These are phyloP conservation scores for Mastacembelus armatus DNA, from an alignment of 2,797 vertebrate genomes.

Conservation along the genomic window DNA sequence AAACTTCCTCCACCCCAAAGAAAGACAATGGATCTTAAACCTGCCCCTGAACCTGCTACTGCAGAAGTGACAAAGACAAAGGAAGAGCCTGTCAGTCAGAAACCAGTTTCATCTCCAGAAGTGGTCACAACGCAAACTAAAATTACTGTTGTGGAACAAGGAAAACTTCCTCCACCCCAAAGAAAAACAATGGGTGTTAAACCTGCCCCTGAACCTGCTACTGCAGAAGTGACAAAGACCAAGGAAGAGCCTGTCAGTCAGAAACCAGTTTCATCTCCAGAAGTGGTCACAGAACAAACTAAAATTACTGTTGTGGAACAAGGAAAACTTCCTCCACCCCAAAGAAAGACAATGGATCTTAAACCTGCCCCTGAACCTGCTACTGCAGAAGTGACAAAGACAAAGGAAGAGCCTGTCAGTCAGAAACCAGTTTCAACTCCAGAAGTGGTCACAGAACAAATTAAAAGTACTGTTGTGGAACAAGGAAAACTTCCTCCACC, in stretches of 20 bases:
- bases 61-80: neutral
- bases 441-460: neutral
- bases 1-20: slow-evolving; percentile 5
- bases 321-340: neutral
- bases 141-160: neutral
- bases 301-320: no score
- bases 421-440: neutral
- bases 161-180: neutral
- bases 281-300: no score
- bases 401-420: neutral
- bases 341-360: slow-evolving; percentile 1
- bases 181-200: slow-evolving; percentile 13
- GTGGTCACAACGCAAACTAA: neutral
- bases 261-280: no score
- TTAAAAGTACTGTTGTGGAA: neutral
- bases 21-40: slow-evolving; percentile 1
- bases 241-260: neutral
- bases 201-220: no score
- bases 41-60: neutral
- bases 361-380: neutral
- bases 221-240: no score
- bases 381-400: neutral
- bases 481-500: no score
- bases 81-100: neutral
- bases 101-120: neutral